Evolutionary conservation across 2,797 vertebrate genomes (phyloP).

Genomic region (Chrysocyon brachyurus): DNA sequence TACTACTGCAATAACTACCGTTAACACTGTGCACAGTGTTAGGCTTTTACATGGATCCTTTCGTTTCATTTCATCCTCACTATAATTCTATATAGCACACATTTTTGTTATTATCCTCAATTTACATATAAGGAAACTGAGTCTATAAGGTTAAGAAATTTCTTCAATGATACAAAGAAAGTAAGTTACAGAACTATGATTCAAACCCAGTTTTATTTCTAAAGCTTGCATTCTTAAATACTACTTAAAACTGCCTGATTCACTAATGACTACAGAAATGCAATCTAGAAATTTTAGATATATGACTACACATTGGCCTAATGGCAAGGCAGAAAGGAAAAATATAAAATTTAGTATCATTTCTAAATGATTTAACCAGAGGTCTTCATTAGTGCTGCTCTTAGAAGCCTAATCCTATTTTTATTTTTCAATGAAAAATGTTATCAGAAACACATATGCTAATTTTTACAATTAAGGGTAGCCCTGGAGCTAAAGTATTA

Average conservation of each 20-base stretch:
- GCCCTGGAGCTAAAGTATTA: constrained; percentile 26
- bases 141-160: neutral
- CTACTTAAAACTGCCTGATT: constrained; percentile 28
- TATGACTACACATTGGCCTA: neutral
- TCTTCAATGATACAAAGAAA: neutral
- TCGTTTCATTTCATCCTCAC: neutral
- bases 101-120: neutral
- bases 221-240: constrained; percentile 31
- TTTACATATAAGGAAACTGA: neutral
- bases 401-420: constrained; percentile 21
- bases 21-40: neutral
- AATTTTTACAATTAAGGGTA: constrained; percentile 59
- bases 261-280: neutral
- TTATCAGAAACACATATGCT: constrained; percentile 14
- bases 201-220: neutral
- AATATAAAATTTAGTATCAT: neutral
- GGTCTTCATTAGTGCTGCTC: constrained; percentile 49
- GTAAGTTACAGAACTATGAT: neutral
- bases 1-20: neutral
- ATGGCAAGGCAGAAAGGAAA: neutral
- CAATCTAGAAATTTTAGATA: neutral
- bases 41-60: neutral
- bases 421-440: constrained; percentile 60
- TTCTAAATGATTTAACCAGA: constrained; percentile 33
- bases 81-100: neutral